A percentile compares a stretch with the other conserved stretches of the same genome.
These are phyloP conservation scores for Eurosta solidaginis DNA, from an alignment of 1,140 invertebrate genomes.

Conservation along the genomic window DNA sequence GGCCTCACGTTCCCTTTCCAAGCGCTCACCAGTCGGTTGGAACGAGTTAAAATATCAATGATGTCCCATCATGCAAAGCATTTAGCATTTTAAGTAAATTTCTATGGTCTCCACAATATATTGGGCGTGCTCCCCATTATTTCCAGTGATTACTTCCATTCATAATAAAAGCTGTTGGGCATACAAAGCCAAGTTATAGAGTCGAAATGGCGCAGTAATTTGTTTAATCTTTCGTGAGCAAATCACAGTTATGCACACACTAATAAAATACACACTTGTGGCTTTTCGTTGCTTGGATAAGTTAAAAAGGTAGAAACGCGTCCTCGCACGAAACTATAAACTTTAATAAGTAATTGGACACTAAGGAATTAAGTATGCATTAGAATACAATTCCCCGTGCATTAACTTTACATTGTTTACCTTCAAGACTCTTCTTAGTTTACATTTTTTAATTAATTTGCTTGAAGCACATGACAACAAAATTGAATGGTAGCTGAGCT, in stretches of 20 bases:
- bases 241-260: not conserved
- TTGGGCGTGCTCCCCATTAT: not conserved
- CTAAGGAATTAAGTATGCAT: not conserved
- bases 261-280: not conserved
- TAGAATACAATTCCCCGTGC: too few relatives aligned
- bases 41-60: not conserved
- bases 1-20: too few relatives aligned
- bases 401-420: not conserved
- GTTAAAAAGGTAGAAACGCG: not conserved
- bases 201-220: not conserved
- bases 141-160: not conserved
- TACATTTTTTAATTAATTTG: conserved; percentile 21
- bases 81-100: not conserved
- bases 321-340: not conserved
- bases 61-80: not conserved
- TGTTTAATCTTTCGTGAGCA: not conserved
- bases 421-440: not conserved
- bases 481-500: not conserved
- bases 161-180: not conserved
- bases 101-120: not conserved
- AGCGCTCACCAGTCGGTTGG: too few relatives aligned
- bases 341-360: not conserved
- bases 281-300: not conserved
- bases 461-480: not conserved
- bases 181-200: not conserved